Base-by-base conservation (phyloP, 1,140 invertebrate species). In the Neotoxoptera formosana region DNA sequence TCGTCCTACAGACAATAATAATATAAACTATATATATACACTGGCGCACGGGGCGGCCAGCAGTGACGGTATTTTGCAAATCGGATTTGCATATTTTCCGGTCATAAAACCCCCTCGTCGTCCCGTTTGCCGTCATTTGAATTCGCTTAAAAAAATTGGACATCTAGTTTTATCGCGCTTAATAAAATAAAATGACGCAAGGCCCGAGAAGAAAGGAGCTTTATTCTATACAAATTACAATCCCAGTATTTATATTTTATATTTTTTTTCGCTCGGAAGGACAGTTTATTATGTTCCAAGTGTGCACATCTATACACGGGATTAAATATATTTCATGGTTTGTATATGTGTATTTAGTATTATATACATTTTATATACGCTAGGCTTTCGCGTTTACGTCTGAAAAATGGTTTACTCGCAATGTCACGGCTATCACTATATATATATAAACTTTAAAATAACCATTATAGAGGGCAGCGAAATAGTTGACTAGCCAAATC, bases 131-230 rank as follows among this genome's bases (percentile, higher is more conserved):
- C 60, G 14, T 76, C 60, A 76, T 76, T 76, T 76, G 60, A 76
- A 76, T 67, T 76, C 60, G 60, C 60, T 76, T 76, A 76, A 76
- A 76, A 67, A 76, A 76, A 76, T 76, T 76, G 60, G 60, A 76
- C n/a, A 76, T 76, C 60, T 76, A 83, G 76, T 83, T 83, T 83
- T 83, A 84, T 45, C 36, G 36, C 83, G 41, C 7, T 84, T 45
- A 45, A 84, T 84, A 84, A 41, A 83, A 83, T 25, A 41, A 41
- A 84, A 84, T 84, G 36, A 84, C 76, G 76, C 76, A 36, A 36
- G 76, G n/a, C n/a, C 17, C 76, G 34, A 36, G 76, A 36, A 83
- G 76, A 83, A 83, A 76, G n/a, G 60, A 76, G 60, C 60, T 76
- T n/a, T 76, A 76, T 14, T 17, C 60, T 76, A 23, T 60, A 76